These are phyloP conservation scores for Papilio machaon DNA, from an alignment of 1,140 invertebrate genomes.

Conservation along the genomic window DNA sequence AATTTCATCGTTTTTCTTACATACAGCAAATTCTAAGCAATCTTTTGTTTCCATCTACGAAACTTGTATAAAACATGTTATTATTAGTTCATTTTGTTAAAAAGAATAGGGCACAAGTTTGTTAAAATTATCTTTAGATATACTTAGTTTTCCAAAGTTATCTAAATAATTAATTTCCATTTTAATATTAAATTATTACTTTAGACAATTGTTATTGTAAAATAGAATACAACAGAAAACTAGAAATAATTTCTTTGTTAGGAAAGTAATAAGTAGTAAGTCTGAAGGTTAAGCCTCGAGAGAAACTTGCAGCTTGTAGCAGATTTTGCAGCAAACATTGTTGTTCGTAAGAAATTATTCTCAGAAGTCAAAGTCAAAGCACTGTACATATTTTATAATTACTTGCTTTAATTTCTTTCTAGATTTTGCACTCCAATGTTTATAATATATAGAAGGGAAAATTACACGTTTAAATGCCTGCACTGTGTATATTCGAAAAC, in stretches of 20 bases:
- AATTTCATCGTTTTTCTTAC: slow-evolving; percentile 2
- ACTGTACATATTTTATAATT: background rate
- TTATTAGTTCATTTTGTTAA: background rate
- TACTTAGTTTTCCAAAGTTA: background rate
- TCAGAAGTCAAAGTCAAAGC: background rate
- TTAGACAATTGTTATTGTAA: background rate
- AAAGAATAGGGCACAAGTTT: background rate
- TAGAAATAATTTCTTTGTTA: background rate
- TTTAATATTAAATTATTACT: background rate
- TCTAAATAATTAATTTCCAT: background rate
- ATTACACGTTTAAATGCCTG: too few relatives aligned
- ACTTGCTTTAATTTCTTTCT: background rate
- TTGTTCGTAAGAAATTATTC: background rate
- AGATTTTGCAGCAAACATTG: background rate
- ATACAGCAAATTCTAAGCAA: background rate
- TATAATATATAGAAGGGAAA: too few relatives aligned
- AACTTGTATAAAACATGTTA: background rate
- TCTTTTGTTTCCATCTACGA: background rate
- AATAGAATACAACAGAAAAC: background rate
- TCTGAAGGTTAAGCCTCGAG: background rate
- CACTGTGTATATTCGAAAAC: too few relatives aligned
- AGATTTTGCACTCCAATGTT: background rate
- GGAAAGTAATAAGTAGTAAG: background rate
- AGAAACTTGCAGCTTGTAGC: background rate
- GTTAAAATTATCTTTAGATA: too few relatives aligned